These are phyloP conservation scores for Beris morrisii DNA, from an alignment of 2,888 invertebrate genomes.

Conservation along the genomic window DNA sequence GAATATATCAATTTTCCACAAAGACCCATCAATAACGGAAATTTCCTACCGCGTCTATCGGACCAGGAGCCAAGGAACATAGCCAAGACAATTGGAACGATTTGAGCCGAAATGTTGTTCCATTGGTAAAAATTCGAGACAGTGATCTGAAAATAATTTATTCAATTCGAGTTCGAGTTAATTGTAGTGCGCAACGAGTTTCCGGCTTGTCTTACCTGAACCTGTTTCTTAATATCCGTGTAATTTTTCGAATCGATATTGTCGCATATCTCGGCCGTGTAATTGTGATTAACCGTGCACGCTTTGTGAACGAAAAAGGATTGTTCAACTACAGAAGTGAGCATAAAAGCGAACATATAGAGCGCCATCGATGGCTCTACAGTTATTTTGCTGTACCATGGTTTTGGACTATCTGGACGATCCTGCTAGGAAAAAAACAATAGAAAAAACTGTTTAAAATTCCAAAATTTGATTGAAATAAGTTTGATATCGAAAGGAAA, in stretches of 20 bases:
- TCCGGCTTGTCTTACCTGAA: slow-evolving; percentile 62
- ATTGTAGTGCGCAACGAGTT: too few species aligned
- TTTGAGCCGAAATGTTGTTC: slow-evolving; percentile 74
- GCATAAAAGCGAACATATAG: slow-evolving; percentile 86
- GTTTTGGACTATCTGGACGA: not conserved
- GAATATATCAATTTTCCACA: slow-evolving; percentile 76
- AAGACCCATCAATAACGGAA: slow-evolving; percentile 72
- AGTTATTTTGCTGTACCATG: slow-evolving; percentile 58
- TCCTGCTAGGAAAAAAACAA: too few species aligned
- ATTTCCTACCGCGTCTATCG: slow-evolving; percentile 75
- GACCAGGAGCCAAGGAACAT: slow-evolving; percentile 82
- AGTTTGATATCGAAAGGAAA: too few species aligned
- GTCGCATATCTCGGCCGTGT: slow-evolving; percentile 67
- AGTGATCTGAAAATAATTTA: slow-evolving; percentile 59
- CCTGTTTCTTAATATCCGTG: slow-evolving; percentile 64
- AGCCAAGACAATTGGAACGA: slow-evolving; percentile 74
- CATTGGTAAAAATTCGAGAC: slow-evolving; percentile 76
- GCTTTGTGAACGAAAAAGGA: slow-evolving; percentile 77
- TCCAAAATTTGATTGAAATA: too few species aligned
- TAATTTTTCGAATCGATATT: slow-evolving; percentile 60
- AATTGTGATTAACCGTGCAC: slow-evolving; percentile 73
- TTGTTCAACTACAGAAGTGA: slow-evolving; percentile 77
- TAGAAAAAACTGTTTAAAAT: too few species aligned
- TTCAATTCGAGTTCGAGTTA: not conserved
- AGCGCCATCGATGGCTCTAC: slow-evolving; percentile 87